Conservation (phyloP, 2,797 vertebrate genomes). For the Tangara arthus region DNA sequence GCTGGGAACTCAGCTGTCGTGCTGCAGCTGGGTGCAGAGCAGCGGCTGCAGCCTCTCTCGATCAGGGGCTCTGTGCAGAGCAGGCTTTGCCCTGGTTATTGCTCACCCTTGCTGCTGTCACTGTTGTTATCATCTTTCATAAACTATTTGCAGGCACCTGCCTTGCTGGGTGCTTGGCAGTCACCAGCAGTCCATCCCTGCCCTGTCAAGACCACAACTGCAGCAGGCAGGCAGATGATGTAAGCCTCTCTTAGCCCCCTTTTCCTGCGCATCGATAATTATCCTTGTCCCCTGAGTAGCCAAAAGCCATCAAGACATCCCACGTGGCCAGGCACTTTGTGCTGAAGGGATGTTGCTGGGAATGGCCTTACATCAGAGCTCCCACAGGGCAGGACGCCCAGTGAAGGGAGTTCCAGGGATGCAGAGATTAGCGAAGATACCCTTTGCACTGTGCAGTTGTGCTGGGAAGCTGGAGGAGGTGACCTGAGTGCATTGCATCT, state of each 20-base stretch:
- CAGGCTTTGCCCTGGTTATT: neutral
- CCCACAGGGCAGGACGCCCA: rapidly evolving
- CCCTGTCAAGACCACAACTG: neutral
- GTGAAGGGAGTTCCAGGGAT: neutral
- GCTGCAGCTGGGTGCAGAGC: neutral
- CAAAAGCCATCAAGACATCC: neutral
- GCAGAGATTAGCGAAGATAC: neutral
- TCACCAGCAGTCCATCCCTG: neutral
- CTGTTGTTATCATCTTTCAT: neutral
- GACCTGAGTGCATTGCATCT: neutral
- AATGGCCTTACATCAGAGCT: neutral
- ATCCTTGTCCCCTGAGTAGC: neutral
- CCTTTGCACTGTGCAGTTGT: neutral
- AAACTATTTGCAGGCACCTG: neutral
- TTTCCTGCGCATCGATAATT: rapidly evolving
- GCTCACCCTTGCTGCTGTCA: neutral
- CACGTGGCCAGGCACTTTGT: rapidly evolving
- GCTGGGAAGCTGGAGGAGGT: neutral
- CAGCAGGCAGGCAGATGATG: neutral
- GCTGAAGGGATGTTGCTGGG: neutral
- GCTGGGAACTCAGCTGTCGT: neutral
- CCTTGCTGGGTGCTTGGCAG: neutral
- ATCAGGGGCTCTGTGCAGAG: rapidly evolving
- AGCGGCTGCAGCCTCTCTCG: rapidly evolving
- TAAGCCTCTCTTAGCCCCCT: neutral